Conservation (phyloP, 1,140 invertebrate species). For the Drosophila baimaii region DNA sequence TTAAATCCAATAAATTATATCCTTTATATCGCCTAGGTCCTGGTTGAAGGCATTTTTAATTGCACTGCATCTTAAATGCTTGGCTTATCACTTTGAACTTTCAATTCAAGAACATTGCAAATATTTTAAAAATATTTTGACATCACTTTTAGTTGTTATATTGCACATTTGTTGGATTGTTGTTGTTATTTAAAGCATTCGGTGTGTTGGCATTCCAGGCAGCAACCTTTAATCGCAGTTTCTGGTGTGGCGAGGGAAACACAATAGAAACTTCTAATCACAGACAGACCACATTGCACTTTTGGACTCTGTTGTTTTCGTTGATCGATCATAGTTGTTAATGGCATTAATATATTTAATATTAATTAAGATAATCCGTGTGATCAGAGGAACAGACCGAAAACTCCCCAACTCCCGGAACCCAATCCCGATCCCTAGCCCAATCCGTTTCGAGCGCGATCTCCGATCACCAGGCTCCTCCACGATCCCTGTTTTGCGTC, state of each 20-base stretch:
- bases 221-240: conserved; percentile 47
- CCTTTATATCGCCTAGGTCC: conserved; percentile 19
- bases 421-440: conserved; percentile 15
- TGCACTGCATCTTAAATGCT: conserved; percentile 21
- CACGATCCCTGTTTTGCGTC: conserved; percentile 37
- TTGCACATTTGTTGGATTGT: conserved; percentile 64
- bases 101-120: conserved; percentile 32
- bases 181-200: conserved; percentile 60
- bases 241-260: conserved; percentile 55
- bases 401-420: conserved; percentile 1
- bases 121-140: conserved; percentile 43
- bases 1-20: conserved; percentile 54
- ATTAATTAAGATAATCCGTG: not conserved
- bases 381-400: no score
- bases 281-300: conserved; percentile 76
- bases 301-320: conserved; percentile 59
- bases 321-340: conserved; percentile 31
- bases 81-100: conserved; percentile 19
- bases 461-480: conserved; percentile 31
- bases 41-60: conserved; percentile 47
- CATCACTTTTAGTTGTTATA: conserved; percentile 48
- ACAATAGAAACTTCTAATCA: conserved; percentile 75
- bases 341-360: conserved; percentile 4
- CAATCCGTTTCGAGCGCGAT: conserved; percentile 18
- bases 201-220: conserved; percentile 7